Percentiles rank a stretch among this genome's conserved stretches.
Evolutionary conservation across 2,113 vertebrate species (phyloP).

Genomic region (Pedionomus torquatus): DNA sequence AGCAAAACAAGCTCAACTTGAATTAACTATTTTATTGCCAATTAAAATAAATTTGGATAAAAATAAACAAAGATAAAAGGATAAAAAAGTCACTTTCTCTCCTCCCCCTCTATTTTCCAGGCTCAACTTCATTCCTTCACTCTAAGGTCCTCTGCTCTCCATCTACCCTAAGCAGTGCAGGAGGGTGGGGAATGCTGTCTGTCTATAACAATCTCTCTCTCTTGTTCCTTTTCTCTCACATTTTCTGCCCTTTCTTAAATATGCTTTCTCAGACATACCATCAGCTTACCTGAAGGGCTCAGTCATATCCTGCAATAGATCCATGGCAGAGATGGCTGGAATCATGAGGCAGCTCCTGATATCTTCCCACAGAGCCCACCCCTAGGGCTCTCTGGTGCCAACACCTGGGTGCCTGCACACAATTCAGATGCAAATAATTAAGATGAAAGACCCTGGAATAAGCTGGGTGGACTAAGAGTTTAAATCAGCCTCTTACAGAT

Average conservation of each 20-base stretch:
- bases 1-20: background rate
- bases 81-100: background rate
- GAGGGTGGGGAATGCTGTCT: too few species aligned
- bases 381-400: rapidly evolving
- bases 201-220: background rate
- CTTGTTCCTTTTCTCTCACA: background rate
- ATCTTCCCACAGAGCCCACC: background rate
- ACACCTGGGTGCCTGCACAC: background rate
- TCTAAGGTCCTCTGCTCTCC: background rate
- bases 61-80: background rate
- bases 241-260: background rate
- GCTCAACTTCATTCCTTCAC: background rate
- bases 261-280: background rate
- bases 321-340: background rate
- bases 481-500: background rate
- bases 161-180: rapidly evolving
- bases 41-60: background rate
- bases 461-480: background rate
- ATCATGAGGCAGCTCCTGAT: background rate
- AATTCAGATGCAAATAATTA: background rate
- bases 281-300: background rate
- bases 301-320: background rate
- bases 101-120: background rate
- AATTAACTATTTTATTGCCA: background rate
- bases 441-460: background rate